phyloP scores from a whole-genome alignment of 2,113 vertebrate species.

The Peromyscus polionotus region DNA sequence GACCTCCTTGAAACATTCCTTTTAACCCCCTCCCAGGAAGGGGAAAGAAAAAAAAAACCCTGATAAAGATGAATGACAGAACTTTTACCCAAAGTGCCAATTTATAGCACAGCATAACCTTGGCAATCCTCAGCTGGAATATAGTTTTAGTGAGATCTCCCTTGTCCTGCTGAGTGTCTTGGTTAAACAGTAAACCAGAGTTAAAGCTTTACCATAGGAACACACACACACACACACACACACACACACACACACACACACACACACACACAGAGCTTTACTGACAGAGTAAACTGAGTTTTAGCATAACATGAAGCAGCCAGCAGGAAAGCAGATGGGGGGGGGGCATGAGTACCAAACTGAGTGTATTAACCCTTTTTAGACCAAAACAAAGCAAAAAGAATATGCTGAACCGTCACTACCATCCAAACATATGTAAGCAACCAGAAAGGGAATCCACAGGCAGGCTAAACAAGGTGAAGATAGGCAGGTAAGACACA shows the following conservation, averaged over 20 bases:
- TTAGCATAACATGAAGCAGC: constrained; percentile 57
- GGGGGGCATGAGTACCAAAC: constrained; percentile 9
- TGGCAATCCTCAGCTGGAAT: constrained; percentile 78
- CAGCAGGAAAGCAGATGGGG: constrained; percentile 48
- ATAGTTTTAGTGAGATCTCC: constrained; percentile 74
- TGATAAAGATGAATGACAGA: constrained; percentile 83
- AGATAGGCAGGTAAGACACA: constrained; percentile 7
- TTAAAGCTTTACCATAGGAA: constrained; percentile 81
- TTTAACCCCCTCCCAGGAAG: constrained; percentile 2
- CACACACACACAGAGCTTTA: constrained; percentile 52
- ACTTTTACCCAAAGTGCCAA: constrained; percentile 78
- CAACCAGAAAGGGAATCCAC: constrained; percentile 74
- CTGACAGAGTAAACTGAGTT: constrained; percentile 52
- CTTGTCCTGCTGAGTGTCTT: constrained; percentile 79
- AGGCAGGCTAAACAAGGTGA: neutral
- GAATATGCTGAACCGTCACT: constrained; percentile 32
- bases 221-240: constrained; percentile 53
- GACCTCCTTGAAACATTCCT: constrained; percentile 88
- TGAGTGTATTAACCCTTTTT: constrained; percentile 38
- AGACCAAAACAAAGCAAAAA: neutral
- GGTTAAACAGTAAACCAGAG: constrained; percentile 79
- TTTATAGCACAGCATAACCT: constrained; percentile 77
- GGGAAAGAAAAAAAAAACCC: constrained; percentile 77
- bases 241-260: neutral
- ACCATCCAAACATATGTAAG: constrained; percentile 60